phyloP scores from a whole-genome alignment of 1,140 invertebrate genomes.

The Delia radicum region DNA sequence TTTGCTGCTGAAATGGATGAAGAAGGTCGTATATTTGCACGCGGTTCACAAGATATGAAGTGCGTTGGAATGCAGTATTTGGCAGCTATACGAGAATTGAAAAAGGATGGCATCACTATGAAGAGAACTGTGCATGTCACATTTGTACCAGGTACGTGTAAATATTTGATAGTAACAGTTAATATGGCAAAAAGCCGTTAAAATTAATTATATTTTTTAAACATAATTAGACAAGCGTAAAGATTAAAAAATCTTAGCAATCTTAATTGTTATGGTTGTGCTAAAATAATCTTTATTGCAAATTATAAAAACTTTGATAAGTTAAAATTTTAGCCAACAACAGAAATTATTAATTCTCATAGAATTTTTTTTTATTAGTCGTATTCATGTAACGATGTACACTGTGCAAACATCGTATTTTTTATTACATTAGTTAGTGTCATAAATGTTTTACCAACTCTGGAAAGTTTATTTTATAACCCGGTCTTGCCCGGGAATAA shows the following conservation, averaged over 20 bases:
- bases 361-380: no score
- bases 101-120: constrained; percentile 60
- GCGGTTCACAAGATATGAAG: constrained; percentile 72
- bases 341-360: no score
- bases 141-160: constrained; percentile 86
- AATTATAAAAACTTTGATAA: no score
- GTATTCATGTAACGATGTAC: no score
- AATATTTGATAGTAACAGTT: constrained; percentile 47
- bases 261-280: background rate
- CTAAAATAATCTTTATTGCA: background rate
- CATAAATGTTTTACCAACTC: no score
- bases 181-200: background rate
- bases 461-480: no score
- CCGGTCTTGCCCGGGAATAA: no score
- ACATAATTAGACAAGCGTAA: background rate
- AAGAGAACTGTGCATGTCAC: constrained; percentile 71
- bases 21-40: constrained; percentile 76
- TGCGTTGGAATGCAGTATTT: constrained; percentile 57
- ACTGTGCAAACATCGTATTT: no score
- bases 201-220: background rate
- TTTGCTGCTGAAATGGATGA: constrained; percentile 73
- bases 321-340: no score
- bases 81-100: constrained; percentile 71
- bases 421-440: no score
- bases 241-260: background rate